Evolutionary conservation across 2,113 vertebrate species (phyloP).

Genomic region (Thamnaconus septentrionalis): DNA sequence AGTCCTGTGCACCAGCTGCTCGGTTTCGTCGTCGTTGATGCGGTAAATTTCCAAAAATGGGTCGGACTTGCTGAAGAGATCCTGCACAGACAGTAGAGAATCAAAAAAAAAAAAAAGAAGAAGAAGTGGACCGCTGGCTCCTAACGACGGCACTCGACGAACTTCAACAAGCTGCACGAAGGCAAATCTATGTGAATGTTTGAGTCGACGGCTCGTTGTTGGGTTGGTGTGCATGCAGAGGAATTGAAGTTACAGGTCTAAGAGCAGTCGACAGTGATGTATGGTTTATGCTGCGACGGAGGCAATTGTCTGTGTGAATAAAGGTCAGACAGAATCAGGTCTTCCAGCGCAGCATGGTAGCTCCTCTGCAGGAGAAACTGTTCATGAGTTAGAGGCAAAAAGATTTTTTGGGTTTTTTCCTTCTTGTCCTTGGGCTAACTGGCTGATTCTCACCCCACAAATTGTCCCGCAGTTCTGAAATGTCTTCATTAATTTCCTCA

Average conservation of each 20-base stretch:
- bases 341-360: background rate
- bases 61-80: conserved; percentile 96
- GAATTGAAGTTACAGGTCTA: conserved; percentile 1
- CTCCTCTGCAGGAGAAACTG: conserved; percentile 1
- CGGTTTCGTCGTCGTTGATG: conserved; percentile 81
- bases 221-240: background rate
- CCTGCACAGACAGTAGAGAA: conserved; percentile 67
- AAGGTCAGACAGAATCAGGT: conserved; percentile 34
- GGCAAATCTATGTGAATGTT: too few species aligned
- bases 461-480: background rate
- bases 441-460: background rate
- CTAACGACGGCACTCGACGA: too few species aligned
- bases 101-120: too few species aligned
- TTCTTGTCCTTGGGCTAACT: background rate
- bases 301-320: conserved; percentile 35
- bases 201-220: too few species aligned
- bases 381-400: background rate
- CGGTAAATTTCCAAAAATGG: conserved; percentile 94
- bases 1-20: conserved; percentile 91
- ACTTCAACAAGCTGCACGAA: too few species aligned
- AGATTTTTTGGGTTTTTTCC: background rate
- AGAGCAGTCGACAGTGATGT: conserved; percentile 23
- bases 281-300: conserved; percentile 4
- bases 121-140: too few species aligned
- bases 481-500: background rate